These are phyloP conservation scores for Cheilosia vernalis DNA, from an alignment of 2,888 invertebrate genomes.

Conservation along the genomic window DNA sequence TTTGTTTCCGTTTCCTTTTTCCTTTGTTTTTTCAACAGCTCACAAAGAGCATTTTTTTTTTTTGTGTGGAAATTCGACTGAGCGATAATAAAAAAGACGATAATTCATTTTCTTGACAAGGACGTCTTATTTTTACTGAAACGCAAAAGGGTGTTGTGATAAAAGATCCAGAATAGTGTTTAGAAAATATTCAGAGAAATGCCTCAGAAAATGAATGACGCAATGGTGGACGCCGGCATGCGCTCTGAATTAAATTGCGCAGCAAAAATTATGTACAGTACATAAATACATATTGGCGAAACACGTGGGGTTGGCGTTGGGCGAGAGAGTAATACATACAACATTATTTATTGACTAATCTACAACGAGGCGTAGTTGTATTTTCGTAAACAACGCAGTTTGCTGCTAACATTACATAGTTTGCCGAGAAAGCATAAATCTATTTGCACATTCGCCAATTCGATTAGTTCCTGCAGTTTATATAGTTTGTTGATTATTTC, in stretches of 20 bases:
- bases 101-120: no score
- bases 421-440: no score
- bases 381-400: conserved; percentile 2
- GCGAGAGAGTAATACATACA: neutral
- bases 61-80: no score
- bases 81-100: no score
- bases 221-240: conserved; percentile 14
- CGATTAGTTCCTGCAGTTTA: no score
- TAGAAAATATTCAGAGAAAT: neutral
- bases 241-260: conserved; percentile 41
- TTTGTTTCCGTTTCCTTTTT: no score
- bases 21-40: no score
- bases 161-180: neutral
- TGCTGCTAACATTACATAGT: neutral
- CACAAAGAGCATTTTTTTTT: no score
- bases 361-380: neutral
- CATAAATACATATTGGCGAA: neutral
- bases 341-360: neutral
- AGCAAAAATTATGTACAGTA: neutral
- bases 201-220: neutral
- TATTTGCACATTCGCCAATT: no score
- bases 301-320: neutral
- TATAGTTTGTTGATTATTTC: no score
- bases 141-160: neutral
- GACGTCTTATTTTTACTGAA: neutral